Percentiles rank a stretch among this genome's conserved stretches.
Conservation (phyloP, 2,113 vertebrate species). For the Terrapene triunguis region DNA sequence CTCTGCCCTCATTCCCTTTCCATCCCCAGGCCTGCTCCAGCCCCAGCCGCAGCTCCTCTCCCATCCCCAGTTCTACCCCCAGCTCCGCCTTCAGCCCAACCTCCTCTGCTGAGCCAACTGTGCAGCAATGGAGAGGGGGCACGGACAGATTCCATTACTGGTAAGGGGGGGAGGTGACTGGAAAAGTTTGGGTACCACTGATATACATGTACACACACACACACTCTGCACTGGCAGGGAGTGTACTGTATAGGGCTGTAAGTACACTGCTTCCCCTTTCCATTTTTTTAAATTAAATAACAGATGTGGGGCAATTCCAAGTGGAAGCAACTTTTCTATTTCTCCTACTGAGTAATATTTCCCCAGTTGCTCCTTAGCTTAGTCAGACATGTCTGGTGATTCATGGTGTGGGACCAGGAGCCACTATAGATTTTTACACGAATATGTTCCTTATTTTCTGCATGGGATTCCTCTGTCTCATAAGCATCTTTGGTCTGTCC, state of each 20-base stretch:
- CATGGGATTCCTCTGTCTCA: slow-evolving; percentile 35
- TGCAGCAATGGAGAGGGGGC: too few species aligned
- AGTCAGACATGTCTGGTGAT: slow-evolving; percentile 55
- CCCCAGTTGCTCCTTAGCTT: slow-evolving; percentile 3
- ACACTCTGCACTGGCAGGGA: background rate
- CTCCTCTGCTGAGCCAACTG: too few species aligned
- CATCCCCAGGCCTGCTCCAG: too few species aligned
- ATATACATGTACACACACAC: too few species aligned
- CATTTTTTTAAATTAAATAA: background rate
- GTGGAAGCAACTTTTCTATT: slow-evolving; percentile 1
- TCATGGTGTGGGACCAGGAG: slow-evolving; percentile 21
- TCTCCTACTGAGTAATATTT: slow-evolving; percentile 8
- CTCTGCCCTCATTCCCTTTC: too few species aligned
- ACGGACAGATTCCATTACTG: too few species aligned
- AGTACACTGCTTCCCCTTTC: background rate
- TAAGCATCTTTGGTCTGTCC: slow-evolving; percentile 13
- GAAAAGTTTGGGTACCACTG: too few species aligned
- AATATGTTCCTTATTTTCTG: slow-evolving; percentile 56
- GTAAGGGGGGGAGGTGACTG: too few species aligned
- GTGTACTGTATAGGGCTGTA: background rate
- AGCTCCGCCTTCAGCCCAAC: too few species aligned
- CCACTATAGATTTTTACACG: slow-evolving; percentile 56
- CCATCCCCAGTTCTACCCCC: too few species aligned
- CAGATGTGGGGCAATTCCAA: background rate
- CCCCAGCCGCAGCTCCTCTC: too few species aligned